Percentiles rank a stretch among this genome's conserved stretches.
phyloP scores from a whole-genome alignment of 2,113 vertebrate genomes.

The Noctilio leporinus region DNA sequence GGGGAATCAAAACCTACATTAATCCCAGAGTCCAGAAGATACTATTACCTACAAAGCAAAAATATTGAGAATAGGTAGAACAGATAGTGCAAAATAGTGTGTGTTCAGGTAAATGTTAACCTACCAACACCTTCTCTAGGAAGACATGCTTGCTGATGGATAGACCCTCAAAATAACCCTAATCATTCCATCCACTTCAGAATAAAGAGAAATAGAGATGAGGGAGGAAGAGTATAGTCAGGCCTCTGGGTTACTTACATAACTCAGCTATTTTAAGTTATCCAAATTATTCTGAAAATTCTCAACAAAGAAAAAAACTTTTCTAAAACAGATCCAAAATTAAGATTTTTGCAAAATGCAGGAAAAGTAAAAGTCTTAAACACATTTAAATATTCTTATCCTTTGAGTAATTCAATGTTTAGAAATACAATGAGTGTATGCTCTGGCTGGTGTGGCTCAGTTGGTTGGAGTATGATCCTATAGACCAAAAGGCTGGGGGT shows the following conservation, averaged over 20 bases:
- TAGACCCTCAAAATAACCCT: not conserved
- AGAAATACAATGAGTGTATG: not conserved
- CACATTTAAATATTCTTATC: not conserved
- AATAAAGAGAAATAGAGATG: not conserved
- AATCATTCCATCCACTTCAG: not conserved
- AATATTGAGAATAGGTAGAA: not conserved
- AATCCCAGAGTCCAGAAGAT: not conserved
- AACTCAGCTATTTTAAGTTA: not conserved
- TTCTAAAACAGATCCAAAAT: not conserved
- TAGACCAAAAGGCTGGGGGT: no score
- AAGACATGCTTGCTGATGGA: not conserved
- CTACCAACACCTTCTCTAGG: not conserved
- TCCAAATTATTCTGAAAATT: not conserved
- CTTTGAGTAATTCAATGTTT: not conserved
- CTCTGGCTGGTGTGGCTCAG: no score
- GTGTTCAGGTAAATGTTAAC: not conserved
- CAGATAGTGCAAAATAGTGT: not conserved
- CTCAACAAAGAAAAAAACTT: not conserved
- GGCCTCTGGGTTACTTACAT: not conserved
- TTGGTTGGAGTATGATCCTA: no score
- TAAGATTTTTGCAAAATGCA: not conserved
- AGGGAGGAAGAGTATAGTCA: fast-evolving
- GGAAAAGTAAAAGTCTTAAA: not conserved
- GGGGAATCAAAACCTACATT: not conserved
- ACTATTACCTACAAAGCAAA: not conserved